These are phyloP conservation scores for Cremastinae sp. DNA, from an alignment of 2,888 invertebrate genomes.

Conservation along the genomic window DNA sequence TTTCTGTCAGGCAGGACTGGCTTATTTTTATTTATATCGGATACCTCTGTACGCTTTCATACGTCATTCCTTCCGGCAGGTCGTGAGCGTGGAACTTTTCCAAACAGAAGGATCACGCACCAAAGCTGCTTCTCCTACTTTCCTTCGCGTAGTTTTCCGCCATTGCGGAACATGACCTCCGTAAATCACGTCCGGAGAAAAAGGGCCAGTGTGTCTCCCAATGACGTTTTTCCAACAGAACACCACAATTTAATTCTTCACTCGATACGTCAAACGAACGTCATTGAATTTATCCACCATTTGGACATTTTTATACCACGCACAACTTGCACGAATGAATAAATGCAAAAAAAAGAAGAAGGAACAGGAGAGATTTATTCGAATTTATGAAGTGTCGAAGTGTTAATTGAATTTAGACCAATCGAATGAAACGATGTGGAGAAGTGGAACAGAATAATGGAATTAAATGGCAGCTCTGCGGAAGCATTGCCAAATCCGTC, in stretches of 20 bases:
- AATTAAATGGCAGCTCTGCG: constrained; percentile 13
- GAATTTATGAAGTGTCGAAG: neutral
- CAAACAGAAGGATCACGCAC: constrained; percentile 14
- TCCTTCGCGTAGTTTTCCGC: constrained; percentile 31
- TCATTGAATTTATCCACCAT: constrained; percentile 7
- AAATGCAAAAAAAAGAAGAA: constrained; percentile 15
- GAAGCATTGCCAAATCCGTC: constrained; percentile 8
- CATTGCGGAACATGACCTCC: constrained; percentile 21
- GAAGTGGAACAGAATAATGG: constrained; percentile 26
- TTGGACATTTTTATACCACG: neutral
- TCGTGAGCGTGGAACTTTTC: neutral
- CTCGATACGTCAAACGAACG: neutral
- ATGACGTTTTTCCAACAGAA: constrained; percentile 38
- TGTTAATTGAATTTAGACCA: neutral
- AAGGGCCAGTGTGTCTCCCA: constrained; percentile 6
- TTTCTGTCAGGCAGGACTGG: constrained; percentile 1
- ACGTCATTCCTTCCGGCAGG: constrained; percentile 9
- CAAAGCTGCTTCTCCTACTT: constrained; percentile 4
- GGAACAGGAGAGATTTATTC: neutral
- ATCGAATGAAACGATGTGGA: constrained; percentile 14
- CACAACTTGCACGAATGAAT: neutral
- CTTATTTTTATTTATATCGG: constrained; percentile 25
- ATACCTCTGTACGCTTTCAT: constrained; percentile 4
- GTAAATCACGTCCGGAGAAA: constrained; percentile 16
- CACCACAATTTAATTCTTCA: constrained; percentile 4